Evolutionary conservation across 2,888 invertebrate species (phyloP), one percentile per base, ranked within the genome.

Genomic region (Microctonus hyperodae): DNA sequence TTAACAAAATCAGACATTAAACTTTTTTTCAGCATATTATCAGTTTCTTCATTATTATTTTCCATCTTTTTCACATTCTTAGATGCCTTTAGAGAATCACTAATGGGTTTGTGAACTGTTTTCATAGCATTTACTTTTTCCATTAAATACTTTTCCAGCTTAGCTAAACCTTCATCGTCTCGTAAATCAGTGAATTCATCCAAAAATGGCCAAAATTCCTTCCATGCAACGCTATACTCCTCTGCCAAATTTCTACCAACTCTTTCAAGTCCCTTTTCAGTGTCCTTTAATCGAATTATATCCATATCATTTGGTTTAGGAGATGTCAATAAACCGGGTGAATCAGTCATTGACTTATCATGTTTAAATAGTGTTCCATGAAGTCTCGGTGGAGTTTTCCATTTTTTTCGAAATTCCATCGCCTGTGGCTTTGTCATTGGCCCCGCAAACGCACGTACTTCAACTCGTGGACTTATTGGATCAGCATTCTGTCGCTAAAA

Each of bases 181-280:
- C 91, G 85, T 6, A 98, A 86, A 83, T 98, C 92, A 0, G 92
- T 88, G 82, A 93, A 96, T 1, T 89, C 88, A 74, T 92, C 91
- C 13, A 97, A 85, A 81, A 97, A 97, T 6, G 92, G 91, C 97
- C 97, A 98, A 84, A 94, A 94, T 79, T 98, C 97, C 69, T 90
- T 91, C 97, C 97, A 97, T 10, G 89, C 88, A 0, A 94, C 87
- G 63, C 91, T 87, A 81, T 90, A 88, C 81, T 92, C 88, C 70
- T 89, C 88, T 0, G 95, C 94, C 71, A 92, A 81, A 72, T 87
- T 86, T 77, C 91, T 91, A 48, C 95, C 96, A 50, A 94, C 89
- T 74, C 90, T 85, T 84, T 97, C 97, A n/a, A 96, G 86, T 0
- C 97, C 97, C 80, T 96, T 97, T 67, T 92, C 91, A 33, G 90